These are phyloP conservation scores for Melipona beecheii DNA, from an alignment of 2,888 invertebrate species.

Conservation along the genomic window DNA sequence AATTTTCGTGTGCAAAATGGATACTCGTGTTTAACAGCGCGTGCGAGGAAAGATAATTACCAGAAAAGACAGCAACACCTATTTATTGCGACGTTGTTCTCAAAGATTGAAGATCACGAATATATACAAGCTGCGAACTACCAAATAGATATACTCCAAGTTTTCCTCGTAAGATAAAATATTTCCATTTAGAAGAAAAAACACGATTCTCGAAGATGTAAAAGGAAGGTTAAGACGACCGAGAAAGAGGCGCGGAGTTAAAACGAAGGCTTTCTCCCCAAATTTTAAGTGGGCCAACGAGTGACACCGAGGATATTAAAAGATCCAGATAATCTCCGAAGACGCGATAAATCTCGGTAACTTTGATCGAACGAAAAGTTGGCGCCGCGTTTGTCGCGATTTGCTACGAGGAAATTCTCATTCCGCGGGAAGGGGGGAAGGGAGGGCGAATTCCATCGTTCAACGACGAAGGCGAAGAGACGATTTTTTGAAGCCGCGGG, in stretches of 20 bases:
- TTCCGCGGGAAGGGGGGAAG: too few relatives aligned
- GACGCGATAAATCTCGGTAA: conserved; percentile 24
- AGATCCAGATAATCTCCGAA: conserved; percentile 9
- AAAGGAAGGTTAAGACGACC: neutral
- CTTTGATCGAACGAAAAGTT: conserved; percentile 14
- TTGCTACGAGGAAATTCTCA: neutral
- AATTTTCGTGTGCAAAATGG: neutral
- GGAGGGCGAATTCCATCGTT: neutral
- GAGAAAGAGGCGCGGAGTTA: neutral
- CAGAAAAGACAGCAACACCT: conserved; percentile 30
- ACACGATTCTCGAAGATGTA: neutral
- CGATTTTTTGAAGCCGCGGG: neutral
- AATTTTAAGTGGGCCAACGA: conserved; percentile 14
- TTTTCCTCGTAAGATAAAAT: neutral
- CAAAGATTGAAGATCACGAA: conserved; percentile 58
- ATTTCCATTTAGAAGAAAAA: conserved; percentile 15
- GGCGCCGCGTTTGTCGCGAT: conserved; percentile 6
- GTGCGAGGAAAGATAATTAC: neutral
- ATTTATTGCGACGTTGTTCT: conserved; percentile 54
- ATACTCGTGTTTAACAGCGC: neutral
- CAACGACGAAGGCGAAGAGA: neutral
- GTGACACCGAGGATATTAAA: conserved; percentile 28
- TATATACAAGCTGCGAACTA: too few relatives aligned
- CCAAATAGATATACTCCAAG: conserved; percentile 60
- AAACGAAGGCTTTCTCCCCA: conserved; percentile 21